These are phyloP conservation scores for Thalassarche chlororhynchos DNA, from an alignment of 2,113 vertebrate species.

Conservation along the genomic window DNA sequence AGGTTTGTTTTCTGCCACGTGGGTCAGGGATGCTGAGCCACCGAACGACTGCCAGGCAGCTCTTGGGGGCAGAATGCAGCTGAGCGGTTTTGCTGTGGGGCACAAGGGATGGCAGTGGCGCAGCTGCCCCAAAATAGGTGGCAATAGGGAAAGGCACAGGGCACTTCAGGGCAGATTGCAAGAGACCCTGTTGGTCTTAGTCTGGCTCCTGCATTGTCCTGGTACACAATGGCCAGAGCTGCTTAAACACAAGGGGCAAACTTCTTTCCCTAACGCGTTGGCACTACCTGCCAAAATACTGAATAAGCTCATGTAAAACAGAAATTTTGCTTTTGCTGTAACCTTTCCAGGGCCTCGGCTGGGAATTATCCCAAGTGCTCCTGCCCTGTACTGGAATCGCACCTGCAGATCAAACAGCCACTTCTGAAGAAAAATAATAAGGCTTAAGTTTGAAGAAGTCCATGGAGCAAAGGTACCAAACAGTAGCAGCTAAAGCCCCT, in stretches of 20 bases:
- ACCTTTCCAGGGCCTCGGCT: background rate
- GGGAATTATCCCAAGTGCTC: background rate
- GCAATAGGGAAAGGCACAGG: background rate
- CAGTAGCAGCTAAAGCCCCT: background rate
- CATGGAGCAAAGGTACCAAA: background rate
- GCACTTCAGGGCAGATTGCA: background rate
- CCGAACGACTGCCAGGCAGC: rapidly evolving
- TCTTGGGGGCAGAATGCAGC: background rate
- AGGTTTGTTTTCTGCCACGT: background rate
- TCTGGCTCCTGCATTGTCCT: background rate
- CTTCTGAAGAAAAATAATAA: background rate
- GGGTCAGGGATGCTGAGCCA: background rate
- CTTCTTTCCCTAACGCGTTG: background rate
- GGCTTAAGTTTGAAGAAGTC: background rate
- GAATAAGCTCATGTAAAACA: background rate
- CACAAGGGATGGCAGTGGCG: background rate
- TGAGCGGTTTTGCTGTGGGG: background rate
- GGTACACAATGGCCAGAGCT: background rate
- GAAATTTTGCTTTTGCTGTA: background rate
- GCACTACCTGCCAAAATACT: background rate
- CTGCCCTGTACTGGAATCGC: background rate
- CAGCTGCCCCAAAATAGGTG: background rate
- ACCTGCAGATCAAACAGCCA: background rate
- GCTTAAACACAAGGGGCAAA: background rate
- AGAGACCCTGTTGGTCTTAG: background rate